Conservation (phyloP, 2,888 invertebrate species). For the Dermolepida albohirtum region DNA sequence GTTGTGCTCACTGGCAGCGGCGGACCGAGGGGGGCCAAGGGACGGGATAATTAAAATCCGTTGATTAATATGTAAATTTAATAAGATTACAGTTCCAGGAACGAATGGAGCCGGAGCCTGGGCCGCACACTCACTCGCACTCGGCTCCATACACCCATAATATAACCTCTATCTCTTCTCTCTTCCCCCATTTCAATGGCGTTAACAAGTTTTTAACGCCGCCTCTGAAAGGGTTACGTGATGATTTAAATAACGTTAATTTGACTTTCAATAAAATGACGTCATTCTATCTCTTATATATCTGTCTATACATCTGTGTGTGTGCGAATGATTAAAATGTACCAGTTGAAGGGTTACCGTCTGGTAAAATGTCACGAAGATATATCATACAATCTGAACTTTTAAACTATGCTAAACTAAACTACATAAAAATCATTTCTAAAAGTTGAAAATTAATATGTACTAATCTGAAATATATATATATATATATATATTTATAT, state of each 20-base stretch:
- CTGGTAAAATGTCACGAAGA: no score
- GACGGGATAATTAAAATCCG: slow-evolving; percentile 96
- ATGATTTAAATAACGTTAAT: slow-evolving; percentile 51
- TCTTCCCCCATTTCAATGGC: slow-evolving; percentile 54
- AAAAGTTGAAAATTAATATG: no score
- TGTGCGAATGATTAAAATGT: no score
- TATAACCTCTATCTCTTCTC: slow-evolving; percentile 40
- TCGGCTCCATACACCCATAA: slow-evolving; percentile 23
- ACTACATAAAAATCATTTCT: no score
- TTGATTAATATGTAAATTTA: slow-evolving; percentile 99
- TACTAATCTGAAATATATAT: no score
- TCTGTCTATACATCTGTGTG: no score
- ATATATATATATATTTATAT: no score
- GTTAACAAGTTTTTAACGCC: slow-evolving; percentile 53
- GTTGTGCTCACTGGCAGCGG: slow-evolving; percentile 65
- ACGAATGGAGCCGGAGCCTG: slow-evolving; percentile 70
- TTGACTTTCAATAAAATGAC: slow-evolving; percentile 46
- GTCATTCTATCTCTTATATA: slow-evolving; percentile 31
- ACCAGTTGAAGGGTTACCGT: no score
- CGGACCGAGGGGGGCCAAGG: slow-evolving; percentile 58
- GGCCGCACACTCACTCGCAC: slow-evolving; percentile 24
- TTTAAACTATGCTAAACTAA: no score
- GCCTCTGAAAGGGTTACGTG: slow-evolving; percentile 47
- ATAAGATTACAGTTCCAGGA: slow-evolving; percentile 96
- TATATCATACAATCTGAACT: no score